Conservation (phyloP, 2,888 invertebrate genomes). For the Sisyra terminalis region DNA sequence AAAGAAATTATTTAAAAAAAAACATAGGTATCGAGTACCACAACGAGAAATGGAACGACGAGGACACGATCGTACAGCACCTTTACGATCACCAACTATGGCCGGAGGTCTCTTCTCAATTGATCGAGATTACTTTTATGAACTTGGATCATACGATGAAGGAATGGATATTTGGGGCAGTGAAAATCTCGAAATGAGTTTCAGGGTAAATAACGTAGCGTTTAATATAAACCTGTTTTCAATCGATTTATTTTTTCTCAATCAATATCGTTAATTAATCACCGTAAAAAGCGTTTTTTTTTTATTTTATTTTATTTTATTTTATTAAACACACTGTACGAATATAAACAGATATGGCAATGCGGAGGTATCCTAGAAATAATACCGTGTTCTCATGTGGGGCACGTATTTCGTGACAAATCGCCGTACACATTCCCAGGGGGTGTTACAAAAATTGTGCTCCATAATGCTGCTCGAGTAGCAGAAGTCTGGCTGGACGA, state of each 20-base stretch:
- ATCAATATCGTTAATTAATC: too few relatives aligned
- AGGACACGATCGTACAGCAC: conserved; percentile 82
- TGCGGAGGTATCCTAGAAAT: conserved; percentile 92
- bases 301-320: not conserved
- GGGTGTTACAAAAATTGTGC: conserved; percentile 89
- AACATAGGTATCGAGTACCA: conserved; percentile 83
- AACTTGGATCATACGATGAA: conserved; percentile 94
- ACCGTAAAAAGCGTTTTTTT: not conserved
- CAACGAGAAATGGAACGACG: conserved; percentile 91
- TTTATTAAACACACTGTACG: not conserved
- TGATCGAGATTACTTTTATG: conserved; percentile 91
- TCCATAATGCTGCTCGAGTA: conserved; percentile 95
- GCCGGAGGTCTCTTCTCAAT: conserved; percentile 94
- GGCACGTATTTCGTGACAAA: conserved; percentile 95
- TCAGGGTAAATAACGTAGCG: conserved; percentile 57
- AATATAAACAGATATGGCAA: conserved; percentile 66
- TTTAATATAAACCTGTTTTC: too few relatives aligned
- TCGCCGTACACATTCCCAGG: conserved; percentile 99
- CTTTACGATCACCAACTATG: conserved; percentile 93
- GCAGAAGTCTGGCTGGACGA: conserved; percentile 99
- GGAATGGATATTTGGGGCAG: conserved; percentile 99
- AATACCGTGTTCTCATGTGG: conserved; percentile 89
- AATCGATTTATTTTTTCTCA: too few relatives aligned
- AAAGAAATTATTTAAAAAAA: too few relatives aligned
- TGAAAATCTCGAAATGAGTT: conserved; percentile 90